phyloP scores from a whole-genome alignment of 2,797 vertebrate genomes.

The Smutsia temminckii region DNA sequence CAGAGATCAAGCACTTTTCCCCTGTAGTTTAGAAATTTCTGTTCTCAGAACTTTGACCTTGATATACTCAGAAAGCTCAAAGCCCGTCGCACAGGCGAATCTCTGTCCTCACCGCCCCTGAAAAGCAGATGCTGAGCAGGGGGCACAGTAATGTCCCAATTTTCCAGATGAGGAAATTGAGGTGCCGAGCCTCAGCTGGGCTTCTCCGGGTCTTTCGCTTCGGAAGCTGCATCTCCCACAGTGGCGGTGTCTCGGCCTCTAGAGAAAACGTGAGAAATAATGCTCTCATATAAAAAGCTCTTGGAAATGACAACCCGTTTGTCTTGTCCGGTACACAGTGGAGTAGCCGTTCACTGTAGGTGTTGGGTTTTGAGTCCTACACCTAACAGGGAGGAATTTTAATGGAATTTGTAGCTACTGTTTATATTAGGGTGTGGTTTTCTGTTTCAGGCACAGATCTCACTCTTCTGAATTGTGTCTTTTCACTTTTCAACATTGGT shows the following conservation, averaged over 20 bases:
- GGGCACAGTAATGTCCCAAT: constrained; percentile 61
- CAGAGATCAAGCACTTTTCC: constrained; percentile 74
- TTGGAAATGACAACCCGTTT: background rate
- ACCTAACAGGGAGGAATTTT: background rate
- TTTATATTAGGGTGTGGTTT: background rate
- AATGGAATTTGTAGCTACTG: background rate
- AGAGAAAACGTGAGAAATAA: background rate
- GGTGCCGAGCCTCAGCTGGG: constrained; percentile 7
- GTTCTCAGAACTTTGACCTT: constrained; percentile 79
- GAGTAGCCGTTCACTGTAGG: background rate
- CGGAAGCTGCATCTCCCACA: background rate
- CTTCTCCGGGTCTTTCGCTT: background rate
- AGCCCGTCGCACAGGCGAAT: constrained; percentile 55
- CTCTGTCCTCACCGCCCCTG: constrained; percentile 58
- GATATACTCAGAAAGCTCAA: constrained; percentile 75
- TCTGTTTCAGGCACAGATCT: background rate
- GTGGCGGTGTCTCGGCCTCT: background rate
- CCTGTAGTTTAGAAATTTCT: constrained; percentile 78
- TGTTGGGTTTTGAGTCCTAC: background rate
- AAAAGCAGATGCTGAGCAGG: constrained; percentile 61
- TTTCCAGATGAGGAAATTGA: constrained; percentile 70
- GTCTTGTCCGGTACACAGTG: background rate
- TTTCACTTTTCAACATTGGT: background rate
- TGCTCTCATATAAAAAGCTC: background rate
- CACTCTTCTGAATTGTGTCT: background rate